Evolutionary conservation across 2,797 vertebrate genomes (phyloP), one percentile per base, ranked within the genome.

Genomic region (Hemibagrus guttatus): DNA sequence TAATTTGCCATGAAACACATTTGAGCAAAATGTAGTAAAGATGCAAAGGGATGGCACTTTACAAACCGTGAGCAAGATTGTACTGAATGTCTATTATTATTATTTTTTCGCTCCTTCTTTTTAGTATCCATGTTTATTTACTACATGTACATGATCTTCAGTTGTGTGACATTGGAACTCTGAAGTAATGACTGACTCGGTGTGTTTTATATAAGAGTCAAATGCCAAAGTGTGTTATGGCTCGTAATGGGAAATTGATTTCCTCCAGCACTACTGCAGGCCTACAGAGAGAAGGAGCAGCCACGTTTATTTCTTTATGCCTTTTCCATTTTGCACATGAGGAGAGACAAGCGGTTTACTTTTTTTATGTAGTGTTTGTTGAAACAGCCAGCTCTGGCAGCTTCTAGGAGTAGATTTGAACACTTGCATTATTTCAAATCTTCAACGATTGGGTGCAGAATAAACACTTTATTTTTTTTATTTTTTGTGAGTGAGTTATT

Each of bases 261-360:
- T 95, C 95, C 94, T 94, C 91, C 92, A 96, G 96, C 95, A 97
- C 96, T 96, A 94, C 93, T 94, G 95, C 94, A 95, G 93, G 91
- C 92, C 93, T 92, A 93, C 93, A 92, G 86, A 74, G 69, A 83
- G 75, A 81, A 88, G 91, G 92, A 93, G 88, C 84, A 88, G 91
- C 93, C 92, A 93, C 94, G 94, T 96, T 95, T 86, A 46, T 89
- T 63, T 86, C 87, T 96, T 95, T 75, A 56, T 95, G 92, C 93
- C 94, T 97, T 96, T 96, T 93, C 88, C 89, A 96, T 98, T 98
- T 99, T 99, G 97, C 97, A 99, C 97, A 97, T 96, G 95, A 94
- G 93, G 92, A 93, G 94, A 92, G 95, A 94, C 83, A 86, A 92
- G 87, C 83, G 87, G 88, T 94, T 91, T 91, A 90, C 86, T 21